These are phyloP conservation scores for Rhabdomys dilectus DNA, from an alignment of 2,113 vertebrate species.

Conservation along the genomic window DNA sequence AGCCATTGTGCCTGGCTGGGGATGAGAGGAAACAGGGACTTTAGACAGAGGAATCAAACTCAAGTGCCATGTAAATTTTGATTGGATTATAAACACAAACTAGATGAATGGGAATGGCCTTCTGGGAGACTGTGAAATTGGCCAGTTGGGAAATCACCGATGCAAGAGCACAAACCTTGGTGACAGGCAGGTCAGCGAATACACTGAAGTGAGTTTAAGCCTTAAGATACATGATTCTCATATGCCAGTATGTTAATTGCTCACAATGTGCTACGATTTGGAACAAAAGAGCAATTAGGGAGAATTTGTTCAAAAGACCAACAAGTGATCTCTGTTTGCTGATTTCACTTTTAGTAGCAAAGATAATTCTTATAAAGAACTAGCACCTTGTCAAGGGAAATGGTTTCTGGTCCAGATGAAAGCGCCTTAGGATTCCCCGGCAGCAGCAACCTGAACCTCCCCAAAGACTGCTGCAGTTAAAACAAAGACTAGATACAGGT, in stretches of 20 bases:
- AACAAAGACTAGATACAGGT: background rate
- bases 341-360: slow-evolving; percentile 12
- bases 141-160: slow-evolving; percentile 54
- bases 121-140: slow-evolving; percentile 5
- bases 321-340: slow-evolving; percentile 9
- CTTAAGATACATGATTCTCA: slow-evolving; percentile 38
- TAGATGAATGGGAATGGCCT: background rate
- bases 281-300: slow-evolving; percentile 20
- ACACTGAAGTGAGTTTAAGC: slow-evolving; percentile 25
- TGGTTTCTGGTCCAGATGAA: background rate
- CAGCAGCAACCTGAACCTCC: background rate
- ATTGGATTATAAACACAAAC: slow-evolving; percentile 6
- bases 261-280: slow-evolving; percentile 37
- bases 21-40: background rate
- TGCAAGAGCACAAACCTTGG: slow-evolving; percentile 38
- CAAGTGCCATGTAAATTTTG: slow-evolving; percentile 31
- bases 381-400: background rate
- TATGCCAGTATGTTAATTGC: slow-evolving; percentile 39
- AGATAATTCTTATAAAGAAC: slow-evolving; percentile 13
- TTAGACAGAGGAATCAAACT: background rate
- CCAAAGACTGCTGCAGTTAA: background rate
- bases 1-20: background rate
- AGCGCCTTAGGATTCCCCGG: background rate
- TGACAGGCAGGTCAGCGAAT: slow-evolving; percentile 30
- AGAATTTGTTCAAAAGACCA: slow-evolving; percentile 31